Conservation (phyloP, 2,888 invertebrate genomes). For the Amphipoea lucens region DNA sequence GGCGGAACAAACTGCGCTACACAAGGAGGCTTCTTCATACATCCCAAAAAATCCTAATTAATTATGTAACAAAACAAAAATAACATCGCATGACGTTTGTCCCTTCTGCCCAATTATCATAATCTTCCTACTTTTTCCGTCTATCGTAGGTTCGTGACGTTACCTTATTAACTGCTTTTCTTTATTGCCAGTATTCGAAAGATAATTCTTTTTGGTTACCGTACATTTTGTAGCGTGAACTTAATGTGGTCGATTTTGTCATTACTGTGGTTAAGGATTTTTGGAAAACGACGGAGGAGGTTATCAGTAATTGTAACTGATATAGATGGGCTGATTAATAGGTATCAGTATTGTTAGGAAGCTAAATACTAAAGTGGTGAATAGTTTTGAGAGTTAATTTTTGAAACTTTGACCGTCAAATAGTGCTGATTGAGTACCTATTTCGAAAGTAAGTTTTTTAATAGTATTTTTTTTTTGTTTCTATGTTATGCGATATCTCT, state of each 20-base stretch:
- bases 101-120: constrained; percentile 49
- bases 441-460: neutral
- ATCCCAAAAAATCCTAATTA: too few species aligned
- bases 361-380: neutral
- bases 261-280: constrained; percentile 51
- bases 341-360: neutral
- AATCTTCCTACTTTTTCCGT: constrained; percentile 46
- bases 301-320: constrained; percentile 19
- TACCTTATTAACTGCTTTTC: constrained; percentile 76
- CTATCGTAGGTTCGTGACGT: constrained; percentile 71
- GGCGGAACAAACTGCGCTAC: too few species aligned
- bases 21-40: too few species aligned
- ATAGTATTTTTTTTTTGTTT: too few species aligned
- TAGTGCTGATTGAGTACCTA: too few species aligned
- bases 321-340: constrained; percentile 12
- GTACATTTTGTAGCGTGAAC: constrained; percentile 63
- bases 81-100: constrained; percentile 11
- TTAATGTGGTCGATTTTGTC: constrained; percentile 59
- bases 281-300: constrained; percentile 13
- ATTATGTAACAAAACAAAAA: neutral
- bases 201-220: constrained; percentile 71
- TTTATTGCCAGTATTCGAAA: constrained; percentile 72
- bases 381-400: neutral
- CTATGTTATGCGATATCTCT: too few species aligned
- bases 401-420: neutral